Evolutionary conservation across 53 echinoderm and acorn worm genomes (phyloP).

Genomic region (Luidia sarsii): DNA sequence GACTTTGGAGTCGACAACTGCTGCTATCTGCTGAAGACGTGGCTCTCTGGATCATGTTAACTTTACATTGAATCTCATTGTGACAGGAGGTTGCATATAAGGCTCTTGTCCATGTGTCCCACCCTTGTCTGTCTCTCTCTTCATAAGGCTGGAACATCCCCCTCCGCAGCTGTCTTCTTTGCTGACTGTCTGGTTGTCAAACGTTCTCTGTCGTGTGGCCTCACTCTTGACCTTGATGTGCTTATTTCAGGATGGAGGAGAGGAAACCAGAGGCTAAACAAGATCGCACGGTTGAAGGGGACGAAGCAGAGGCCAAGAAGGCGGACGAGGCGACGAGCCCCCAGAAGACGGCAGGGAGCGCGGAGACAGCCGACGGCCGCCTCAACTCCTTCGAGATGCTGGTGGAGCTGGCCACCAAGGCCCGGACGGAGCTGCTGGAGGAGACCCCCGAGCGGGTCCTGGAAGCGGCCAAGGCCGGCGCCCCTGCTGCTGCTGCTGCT

Average conservation of each 20-base stretch:
- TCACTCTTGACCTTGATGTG: too few species aligned
- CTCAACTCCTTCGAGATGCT: constrained; percentile 81
- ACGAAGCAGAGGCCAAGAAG: neutral
- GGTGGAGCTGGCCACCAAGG: constrained; percentile 89
- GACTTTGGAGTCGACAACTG: too few species aligned
- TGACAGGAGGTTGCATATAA: too few species aligned
- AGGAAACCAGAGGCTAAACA: constrained; percentile 23
- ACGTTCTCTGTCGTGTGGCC: too few species aligned
- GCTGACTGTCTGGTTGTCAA: too few species aligned
- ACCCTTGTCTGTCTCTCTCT: too few species aligned
- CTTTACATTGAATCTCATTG: too few species aligned
- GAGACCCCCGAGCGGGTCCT: constrained; percentile 40
- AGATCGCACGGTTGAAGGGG: constrained; percentile 13
- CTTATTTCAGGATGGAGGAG: constrained; percentile 18
- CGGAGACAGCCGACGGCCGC: constrained; percentile 4
- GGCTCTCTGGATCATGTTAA: too few species aligned
- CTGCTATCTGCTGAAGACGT: too few species aligned
- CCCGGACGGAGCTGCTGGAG: constrained; percentile 66
- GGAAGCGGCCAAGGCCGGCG: constrained; percentile 34
- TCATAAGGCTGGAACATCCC: too few species aligned
- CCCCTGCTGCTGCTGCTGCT: constrained; percentile 12
- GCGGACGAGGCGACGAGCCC: neutral
- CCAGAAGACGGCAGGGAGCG: constrained; percentile 11
- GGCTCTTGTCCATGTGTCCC: too few species aligned
- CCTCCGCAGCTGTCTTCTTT: too few species aligned